phyloP scores from a whole-genome alignment of 2,797 vertebrate genomes.

The Enteromius paludinosus region DNA sequence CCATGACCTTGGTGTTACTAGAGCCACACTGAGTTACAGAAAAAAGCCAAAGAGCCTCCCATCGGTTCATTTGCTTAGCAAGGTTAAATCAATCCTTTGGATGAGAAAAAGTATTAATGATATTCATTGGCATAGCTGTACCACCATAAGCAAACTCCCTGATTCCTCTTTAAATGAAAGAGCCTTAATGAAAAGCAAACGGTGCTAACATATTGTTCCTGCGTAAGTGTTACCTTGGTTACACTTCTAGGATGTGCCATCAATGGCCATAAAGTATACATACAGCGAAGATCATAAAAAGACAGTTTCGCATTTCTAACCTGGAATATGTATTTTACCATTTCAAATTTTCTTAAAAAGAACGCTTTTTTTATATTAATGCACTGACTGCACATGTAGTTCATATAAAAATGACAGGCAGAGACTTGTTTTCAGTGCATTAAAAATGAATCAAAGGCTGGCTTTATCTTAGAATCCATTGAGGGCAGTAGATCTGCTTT shows the following conservation, averaged over 20 bases:
- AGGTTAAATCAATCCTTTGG: not conserved
- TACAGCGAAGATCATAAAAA: not conserved
- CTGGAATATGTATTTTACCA: not conserved
- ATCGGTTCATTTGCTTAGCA: not conserved
- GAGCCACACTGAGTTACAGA: not conserved
- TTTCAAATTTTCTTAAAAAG: not conserved
- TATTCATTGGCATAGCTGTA: not conserved
- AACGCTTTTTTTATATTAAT: not conserved
- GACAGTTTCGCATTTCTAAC: not conserved
- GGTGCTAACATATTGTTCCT: not conserved
- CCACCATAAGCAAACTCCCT: not conserved
- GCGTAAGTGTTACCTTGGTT: not conserved
- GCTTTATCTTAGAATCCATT: not conserved
- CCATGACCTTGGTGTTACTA: not conserved
- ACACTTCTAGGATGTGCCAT: not conserved
- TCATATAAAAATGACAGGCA: not conserved
- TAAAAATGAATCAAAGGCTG: not conserved
- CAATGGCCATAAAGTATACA: not conserved
- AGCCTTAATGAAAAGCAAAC: slow-evolving; percentile 11
- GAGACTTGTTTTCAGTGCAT: not conserved
- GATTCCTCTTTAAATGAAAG: not conserved
- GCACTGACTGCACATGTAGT: not conserved
- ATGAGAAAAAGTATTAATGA: not conserved
- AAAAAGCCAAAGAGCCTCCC: not conserved
- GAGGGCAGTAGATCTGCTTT: not conserved